Base-by-base conservation (phyloP, 2,888 invertebrate species). In the Nemotelus pantherinus region DNA sequence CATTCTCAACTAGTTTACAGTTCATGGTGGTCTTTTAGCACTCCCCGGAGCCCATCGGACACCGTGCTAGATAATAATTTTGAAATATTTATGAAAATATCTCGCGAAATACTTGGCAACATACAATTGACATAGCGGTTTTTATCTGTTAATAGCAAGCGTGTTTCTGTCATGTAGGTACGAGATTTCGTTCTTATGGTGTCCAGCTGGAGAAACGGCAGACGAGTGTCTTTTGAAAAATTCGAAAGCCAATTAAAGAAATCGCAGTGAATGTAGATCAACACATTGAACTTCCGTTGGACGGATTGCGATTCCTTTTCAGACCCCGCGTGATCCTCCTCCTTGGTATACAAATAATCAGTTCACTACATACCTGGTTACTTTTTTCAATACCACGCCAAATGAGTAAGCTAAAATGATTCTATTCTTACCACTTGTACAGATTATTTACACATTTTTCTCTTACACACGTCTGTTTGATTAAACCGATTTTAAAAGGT, bases 1-100 rank as follows among this genome's bases (percentile, higher is more conserved):
- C 74, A 74, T 74, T 74, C 48, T 25, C 50, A 74, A 74, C 74
- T 74, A 63, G 74, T 63, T 74, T 63, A 74, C 74, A 74, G 74
- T 74, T 74, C 74, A 44, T 74, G 74, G 74, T 74, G 74, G 74
- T 74, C 74, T 74, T 74, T 25, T 47, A 72, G 48, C 43, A 48
- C 74, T 60, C 45, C 50, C 63, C 48, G 53, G 7, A 55, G 2
- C 41, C 9, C 43, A n/a, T 43, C 55, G 3, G 55, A 3, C 70
- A 41, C 41, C 63, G 74, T 44, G 63, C 74, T 74, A 74, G 74
- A 74, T 74, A 74, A 74, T 74, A 60, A 74, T 74, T 25, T 25
- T 74, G 60, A 60, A 74, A 74, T 74, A 47, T 41, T 63, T 74
- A 10, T 39, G 25, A 48, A 74, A 60, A 63, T 74, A n/a, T 50